Base-by-base conservation (phyloP, 2,113 vertebrate species). In the Orthochromis indermauri region DNA sequence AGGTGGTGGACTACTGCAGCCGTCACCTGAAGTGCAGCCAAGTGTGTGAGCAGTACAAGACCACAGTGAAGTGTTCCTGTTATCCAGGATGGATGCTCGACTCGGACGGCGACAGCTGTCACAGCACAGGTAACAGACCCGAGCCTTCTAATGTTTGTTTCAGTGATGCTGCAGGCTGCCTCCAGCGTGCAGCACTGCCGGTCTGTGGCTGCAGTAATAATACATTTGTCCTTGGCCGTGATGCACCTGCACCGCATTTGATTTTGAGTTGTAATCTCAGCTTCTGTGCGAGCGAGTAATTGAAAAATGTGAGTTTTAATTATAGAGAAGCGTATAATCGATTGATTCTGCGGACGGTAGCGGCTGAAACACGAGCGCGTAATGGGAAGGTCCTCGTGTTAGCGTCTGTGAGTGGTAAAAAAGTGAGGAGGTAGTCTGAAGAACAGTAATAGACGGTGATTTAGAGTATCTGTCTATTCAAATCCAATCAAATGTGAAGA, bases 31-130 rank as follows among this genome's bases (percentile, higher is more conserved):
- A 96, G 91, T 99, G 99, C 84, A 99, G 98, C 89, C 99, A 99
- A 96, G 97, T 98, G 87, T 99, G 98, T 84, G 98, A 99, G 88
- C 99, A 99, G 92, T 97, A 97, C 89, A 99, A 99, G 93, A 97
- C 97, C 86, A 97, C 95, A 1, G 98, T 99, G 86, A 99, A 99
- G 91, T 99, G 99, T 80, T 99, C 98, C 0, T 99, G 99, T 92
- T 99, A 99, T 0, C 97, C 98, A 5, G 98, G 99, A 53, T 99
- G 99, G 99, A 96, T 91, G 24, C 96, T 99, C 10, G 97, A 96
- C 80, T 90, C 95, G 8, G 98, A 99, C 26, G 98, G 98, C 51
- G 97, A 98, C 95, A 98, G 91, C 88, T 99, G 99, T 84, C 88
- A 97, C 90, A 99, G 97, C 92, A 96, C 96, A 37, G 98, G 99